These are phyloP conservation scores for Psophia crepitans DNA, from an alignment of 2,113 vertebrate genomes.

Conservation along the genomic window DNA sequence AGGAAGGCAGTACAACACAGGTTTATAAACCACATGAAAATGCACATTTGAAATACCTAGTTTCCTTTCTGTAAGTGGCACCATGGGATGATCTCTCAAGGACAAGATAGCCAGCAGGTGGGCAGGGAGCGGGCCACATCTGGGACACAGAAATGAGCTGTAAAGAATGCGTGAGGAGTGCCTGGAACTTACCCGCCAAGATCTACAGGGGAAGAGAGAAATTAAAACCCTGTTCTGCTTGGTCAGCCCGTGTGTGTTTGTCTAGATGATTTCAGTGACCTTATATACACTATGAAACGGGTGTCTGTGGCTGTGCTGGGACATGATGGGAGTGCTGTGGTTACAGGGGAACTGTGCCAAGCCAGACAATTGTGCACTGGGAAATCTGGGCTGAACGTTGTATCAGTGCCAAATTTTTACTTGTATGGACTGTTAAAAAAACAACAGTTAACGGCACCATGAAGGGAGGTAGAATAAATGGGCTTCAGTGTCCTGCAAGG, in stretches of 20 bases:
- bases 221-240: background rate
- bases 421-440: background rate
- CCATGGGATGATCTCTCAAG: background rate
- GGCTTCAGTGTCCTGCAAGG: accelerated
- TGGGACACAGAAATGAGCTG: background rate
- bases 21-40: background rate
- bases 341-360: background rate
- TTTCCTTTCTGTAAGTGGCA: background rate
- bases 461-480: background rate
- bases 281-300: background rate
- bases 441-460: background rate
- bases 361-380: background rate
- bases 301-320: background rate
- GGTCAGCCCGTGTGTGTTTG: background rate
- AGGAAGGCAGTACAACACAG: background rate
- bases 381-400: background rate
- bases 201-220: background rate
- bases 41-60: background rate
- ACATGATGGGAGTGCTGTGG: background rate
- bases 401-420: background rate
- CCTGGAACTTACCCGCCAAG: background rate
- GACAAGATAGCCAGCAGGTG: background rate
- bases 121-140: background rate
- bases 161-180: background rate
- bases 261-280: background rate